Conservation (phyloP, 2,888 invertebrate genomes). For the Drosophila rubida region DNA sequence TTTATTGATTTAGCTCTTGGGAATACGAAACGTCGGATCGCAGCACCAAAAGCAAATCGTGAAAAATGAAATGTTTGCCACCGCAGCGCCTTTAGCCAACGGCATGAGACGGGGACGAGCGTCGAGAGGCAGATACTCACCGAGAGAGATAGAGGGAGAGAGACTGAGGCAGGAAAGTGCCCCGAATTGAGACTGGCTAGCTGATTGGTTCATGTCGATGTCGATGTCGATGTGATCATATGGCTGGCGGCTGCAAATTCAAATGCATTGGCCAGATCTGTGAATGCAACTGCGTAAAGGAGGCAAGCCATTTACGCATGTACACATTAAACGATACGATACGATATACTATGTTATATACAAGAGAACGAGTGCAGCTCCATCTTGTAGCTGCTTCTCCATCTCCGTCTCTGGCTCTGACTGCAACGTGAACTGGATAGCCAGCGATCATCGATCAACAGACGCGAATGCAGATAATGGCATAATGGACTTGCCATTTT, state of each 20-base stretch:
- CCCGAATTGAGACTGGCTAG: slow-evolving; percentile 37
- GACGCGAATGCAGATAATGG: slow-evolving; percentile 67
- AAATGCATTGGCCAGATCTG: slow-evolving; percentile 75
- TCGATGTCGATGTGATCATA: slow-evolving; percentile 61
- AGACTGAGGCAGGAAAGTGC: slow-evolving; percentile 49
- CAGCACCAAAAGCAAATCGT: slow-evolving; percentile 68
- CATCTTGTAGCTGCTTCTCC: slow-evolving; percentile 15
- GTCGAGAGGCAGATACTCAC: not conserved
- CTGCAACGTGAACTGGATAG: slow-evolving; percentile 30
- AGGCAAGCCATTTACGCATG: slow-evolving; percentile 72
- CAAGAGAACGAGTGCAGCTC: slow-evolving; percentile 1
- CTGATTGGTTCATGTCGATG: slow-evolving; percentile 67
- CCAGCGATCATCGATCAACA: slow-evolving; percentile 68
- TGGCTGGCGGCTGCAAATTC: slow-evolving; percentile 77
- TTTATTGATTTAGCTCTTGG: slow-evolving; percentile 85
- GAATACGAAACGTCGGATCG: slow-evolving; percentile 68
- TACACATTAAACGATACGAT: slow-evolving; percentile 73
- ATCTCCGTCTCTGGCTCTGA: not conserved
- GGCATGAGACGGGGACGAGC: not conserved
- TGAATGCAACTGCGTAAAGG: slow-evolving; percentile 74
- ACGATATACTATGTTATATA: slow-evolving; percentile 37
- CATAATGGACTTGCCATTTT: slow-evolving; percentile 79
- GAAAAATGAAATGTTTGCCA: slow-evolving; percentile 77
- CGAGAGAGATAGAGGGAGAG: not conserved
- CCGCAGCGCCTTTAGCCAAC: slow-evolving; percentile 62